Percentiles rank a stretch among this genome's conserved stretches.
These are phyloP conservation scores for Choristoneura fumiferana DNA, from an alignment of 1,140 invertebrate genomes.

Conservation along the genomic window DNA sequence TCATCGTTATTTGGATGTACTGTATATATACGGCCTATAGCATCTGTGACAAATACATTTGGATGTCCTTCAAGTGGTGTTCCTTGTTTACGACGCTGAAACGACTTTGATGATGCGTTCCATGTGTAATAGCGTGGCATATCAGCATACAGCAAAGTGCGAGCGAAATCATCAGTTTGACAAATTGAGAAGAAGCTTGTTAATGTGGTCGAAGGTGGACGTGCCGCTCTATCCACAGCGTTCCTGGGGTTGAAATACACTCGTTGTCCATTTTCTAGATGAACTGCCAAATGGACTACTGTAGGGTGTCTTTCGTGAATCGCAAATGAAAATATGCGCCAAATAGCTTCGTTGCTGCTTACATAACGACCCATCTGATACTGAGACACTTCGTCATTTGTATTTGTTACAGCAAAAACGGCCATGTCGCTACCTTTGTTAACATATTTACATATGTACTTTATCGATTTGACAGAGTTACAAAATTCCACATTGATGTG, in stretches of 20 bases:
- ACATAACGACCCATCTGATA: constrained; percentile 62
- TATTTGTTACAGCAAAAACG: constrained; percentile 39
- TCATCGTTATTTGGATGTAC: constrained; percentile 54
- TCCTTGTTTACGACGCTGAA: constrained; percentile 42
- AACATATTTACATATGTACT: constrained; percentile 76
- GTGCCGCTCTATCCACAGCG: constrained; percentile 30
- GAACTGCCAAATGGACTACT: constrained; percentile 62
- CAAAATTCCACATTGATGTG: constrained; percentile 78
- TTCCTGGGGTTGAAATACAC: constrained; percentile 57
- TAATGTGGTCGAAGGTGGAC: constrained; percentile 58
- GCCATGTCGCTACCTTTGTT: constrained; percentile 68
- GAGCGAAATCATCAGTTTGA: constrained; percentile 49
- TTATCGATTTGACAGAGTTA: constrained; percentile 76
- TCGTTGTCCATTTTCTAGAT: constrained; percentile 65
- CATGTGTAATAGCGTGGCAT: constrained; percentile 61
- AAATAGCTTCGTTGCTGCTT: constrained; percentile 65
- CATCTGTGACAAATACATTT: constrained; percentile 35
- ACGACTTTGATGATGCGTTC: constrained; percentile 40
- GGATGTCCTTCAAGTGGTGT: constrained; percentile 36
- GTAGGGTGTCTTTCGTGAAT: constrained; percentile 66
- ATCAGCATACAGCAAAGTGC: constrained; percentile 57
- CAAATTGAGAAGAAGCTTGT: constrained; percentile 61
- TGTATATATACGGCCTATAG: constrained; percentile 50
- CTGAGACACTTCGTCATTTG: constrained; percentile 40
- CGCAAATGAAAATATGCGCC: constrained; percentile 65